Base-by-base conservation (phyloP, 92 coral and sea anemone species). In the Phymanthus crucifer region DNA sequence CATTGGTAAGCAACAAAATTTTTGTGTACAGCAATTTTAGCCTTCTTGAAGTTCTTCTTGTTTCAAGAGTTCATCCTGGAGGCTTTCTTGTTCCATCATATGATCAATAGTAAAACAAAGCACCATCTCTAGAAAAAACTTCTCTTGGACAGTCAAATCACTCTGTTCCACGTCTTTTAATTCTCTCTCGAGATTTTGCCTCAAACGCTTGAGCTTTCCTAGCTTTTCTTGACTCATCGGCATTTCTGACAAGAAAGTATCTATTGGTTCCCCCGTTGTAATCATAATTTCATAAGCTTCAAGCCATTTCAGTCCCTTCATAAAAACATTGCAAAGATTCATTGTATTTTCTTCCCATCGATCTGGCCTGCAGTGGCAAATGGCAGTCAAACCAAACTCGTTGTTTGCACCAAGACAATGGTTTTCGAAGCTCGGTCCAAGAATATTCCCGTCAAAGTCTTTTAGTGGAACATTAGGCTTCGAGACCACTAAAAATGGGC, bases 251-350 rank as follows among this genome's bases (percentile, higher is more conserved):
- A 75, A 66, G 34, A 52, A 56, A 2, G 65, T 48, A 18, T 65
- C 64, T 5, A 75, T 19, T 5, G 13, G 4, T 75, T 75, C 70
- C 38, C 80, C 80, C 0, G 80, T 75, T 11, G 7, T 54, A 6
- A 29, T 31, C 70, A 75, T 75, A 18, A 75, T 75, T 35, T 75
- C 80, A 21, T 75, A 75, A 56, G 80, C 80, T 57, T 75, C 80
- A 18, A 75, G 69, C 80, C 80, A 75, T 54, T 54, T 48, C 32
- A 75, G 31, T 32, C 80, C 80, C 13, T 75, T 75, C 35, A 54
- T 56, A 14, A 75, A 75, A 4, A 75, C 80, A 6, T 75, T 34
- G 14, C 45, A 26, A 1, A 57, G 31, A 32, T 34, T 52, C 80
- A 75, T 75, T 6, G 6, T 0, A 4, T 66, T 32, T 1, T 13